These are phyloP conservation scores for Orestias chungarensis DNA, from an alignment of 2,797 vertebrate species.

Conservation along the genomic window DNA sequence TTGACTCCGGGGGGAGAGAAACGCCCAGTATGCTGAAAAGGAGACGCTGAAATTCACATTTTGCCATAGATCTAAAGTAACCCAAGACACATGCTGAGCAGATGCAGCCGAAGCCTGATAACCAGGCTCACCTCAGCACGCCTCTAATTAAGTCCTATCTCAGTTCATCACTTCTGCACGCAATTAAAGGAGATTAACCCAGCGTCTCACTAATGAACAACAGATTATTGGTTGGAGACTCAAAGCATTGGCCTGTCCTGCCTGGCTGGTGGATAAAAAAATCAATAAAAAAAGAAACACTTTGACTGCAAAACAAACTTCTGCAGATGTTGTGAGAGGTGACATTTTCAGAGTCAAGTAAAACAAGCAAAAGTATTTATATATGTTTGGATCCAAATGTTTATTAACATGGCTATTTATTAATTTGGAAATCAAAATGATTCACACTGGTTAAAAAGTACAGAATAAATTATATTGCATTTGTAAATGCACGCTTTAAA, in stretches of 20 bases:
- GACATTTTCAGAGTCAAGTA: constrained; percentile 43
- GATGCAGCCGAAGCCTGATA: constrained; percentile 66
- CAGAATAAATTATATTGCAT: not conserved
- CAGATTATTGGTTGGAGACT: constrained; percentile 75
- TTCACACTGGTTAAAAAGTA: too few species aligned
- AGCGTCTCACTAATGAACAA: constrained; percentile 77
- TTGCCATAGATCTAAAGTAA: constrained; percentile 63
- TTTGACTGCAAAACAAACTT: constrained; percentile 67
- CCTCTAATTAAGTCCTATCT: constrained; percentile 80
- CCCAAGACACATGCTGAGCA: constrained; percentile 70
- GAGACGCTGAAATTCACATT: constrained; percentile 76
- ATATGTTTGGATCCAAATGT: not conserved
- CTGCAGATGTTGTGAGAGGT: constrained; percentile 62
- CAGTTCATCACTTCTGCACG: constrained; percentile 75
- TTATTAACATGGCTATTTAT: too few species aligned
- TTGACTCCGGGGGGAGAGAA: constrained; percentile 62
- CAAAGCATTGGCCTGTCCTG: constrained; percentile 52
- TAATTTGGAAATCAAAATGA: too few species aligned
- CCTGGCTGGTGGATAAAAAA: constrained; percentile 60
- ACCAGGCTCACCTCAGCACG: constrained; percentile 66
- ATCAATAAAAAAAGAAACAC: constrained; percentile 40
- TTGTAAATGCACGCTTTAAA: not conserved
- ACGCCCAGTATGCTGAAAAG: constrained; percentile 75
- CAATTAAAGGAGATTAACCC: constrained; percentile 78
- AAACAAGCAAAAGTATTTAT: not conserved